Base-by-base conservation (phyloP, 2,797 vertebrate genomes). In the Lepidocolaptes lacrymiger region DNA sequence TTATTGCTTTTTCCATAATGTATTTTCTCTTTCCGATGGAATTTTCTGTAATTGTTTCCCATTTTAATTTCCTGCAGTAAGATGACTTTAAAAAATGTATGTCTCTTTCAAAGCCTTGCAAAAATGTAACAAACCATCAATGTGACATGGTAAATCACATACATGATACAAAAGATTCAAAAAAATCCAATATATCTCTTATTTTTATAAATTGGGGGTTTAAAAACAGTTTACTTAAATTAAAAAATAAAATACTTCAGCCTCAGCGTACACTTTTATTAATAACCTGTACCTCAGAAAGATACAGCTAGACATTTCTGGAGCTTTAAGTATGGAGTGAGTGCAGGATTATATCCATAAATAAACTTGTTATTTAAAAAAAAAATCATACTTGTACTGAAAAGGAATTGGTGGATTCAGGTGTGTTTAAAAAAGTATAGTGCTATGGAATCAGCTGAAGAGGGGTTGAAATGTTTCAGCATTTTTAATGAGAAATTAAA, bases 41-140 rank as follows among this genome's bases (percentile, higher is more conserved):
- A 96, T 97, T 97, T 97, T 97, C 96, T 97, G 43, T 97, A 98
- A 98, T 95, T 97, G 94, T 97, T 91, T 97, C 93, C 66, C 96
- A 97, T 97, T 98, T 98, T 97, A 97, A 97, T 97, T 97, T 98
- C 93, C 91, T 88, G 93, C 62, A 95, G 93, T 58, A 62, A 97
- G 76, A 96, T 88, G 89, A 97, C 88, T 97, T 98, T 95, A 96
- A 96, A 97, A 97, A 97, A 97, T 86, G 75, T 74, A 89, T 69
- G 37, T 89, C 73, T 92, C 37, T 91, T 92, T 97, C 91, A 96
- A 92, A 97, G 95, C 67, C 46, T 85, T 97, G 97, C 89, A 95
- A 93, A 91, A 97, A 93, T 85, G 80, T 96, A 93, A 87, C 24
- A 73, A 96, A 95, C 56, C 77, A 68, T 91, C 92, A 94, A 24